Evolutionary conservation across 2,113 vertebrate genomes (phyloP), one percentile per base, ranked within the genome.

Genomic region (Turdus rufiventris): DNA sequence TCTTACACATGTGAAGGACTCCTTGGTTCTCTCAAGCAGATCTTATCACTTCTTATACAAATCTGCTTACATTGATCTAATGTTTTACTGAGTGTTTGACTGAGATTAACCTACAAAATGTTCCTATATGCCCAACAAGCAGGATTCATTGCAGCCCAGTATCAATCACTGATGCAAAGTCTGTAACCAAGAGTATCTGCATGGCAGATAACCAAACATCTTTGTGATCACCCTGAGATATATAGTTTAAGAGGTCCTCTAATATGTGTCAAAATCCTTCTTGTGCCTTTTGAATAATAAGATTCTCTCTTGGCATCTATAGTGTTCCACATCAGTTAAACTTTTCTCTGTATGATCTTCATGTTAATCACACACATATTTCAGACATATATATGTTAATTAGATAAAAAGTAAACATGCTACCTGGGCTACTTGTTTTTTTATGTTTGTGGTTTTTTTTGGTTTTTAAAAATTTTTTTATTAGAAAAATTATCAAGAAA

Each of bases 11-110:
- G 2, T 71, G 58, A 88, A 87, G 36, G 31, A 29, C 36, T 54
- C 33, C 9, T 60, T 18, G 0, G 0, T 65, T 86, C 12, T 47
- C 8, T 56, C 54, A 29, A 24, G 28, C 2, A 50, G 38, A 45
- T 78, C 6, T 33, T 31, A 42, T 8, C 4, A 0, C 24, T 42
- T 45, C 2, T 54, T 47, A 28, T 19, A 21, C 2, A 10, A 76
- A 65, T 53, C 38, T 73, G 8, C 29, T 83, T 15, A 16, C 12
- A 10, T 12, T 50, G 33, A 73, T 66, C 24, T 43, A 31, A 43
- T 24, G 2, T 51, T 66, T 87, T 24, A 67, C 28, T 65, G 73
- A 54, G 1, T 24, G 2, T 51, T 66, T 87, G 28, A 67, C 28
- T 65, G 73, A 54, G 1, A 74, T 3, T 6, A 70, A 28, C 6